Conservation (phyloP, 2,113 vertebrate species). For the Nothobranchius kuhntae region DNA sequence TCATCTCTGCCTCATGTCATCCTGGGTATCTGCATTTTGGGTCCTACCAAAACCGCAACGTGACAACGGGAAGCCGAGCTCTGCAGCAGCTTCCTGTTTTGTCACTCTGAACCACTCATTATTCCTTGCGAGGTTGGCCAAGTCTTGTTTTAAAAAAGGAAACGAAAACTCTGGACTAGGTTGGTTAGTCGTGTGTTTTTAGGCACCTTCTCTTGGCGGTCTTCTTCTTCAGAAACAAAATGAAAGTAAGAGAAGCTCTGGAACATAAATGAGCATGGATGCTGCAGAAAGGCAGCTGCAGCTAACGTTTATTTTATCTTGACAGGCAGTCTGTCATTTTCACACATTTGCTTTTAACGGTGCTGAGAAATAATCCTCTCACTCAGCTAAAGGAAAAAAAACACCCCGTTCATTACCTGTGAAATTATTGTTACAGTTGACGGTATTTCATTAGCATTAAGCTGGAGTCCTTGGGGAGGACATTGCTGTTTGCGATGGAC, state of each 20-base stretch:
- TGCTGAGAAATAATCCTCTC: slow-evolving; percentile 5
- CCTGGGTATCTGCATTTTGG: too few species aligned
- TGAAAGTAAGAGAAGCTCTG: slow-evolving; percentile 26
- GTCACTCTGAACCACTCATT: slow-evolving; percentile 57
- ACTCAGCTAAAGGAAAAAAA: slow-evolving; percentile 3
- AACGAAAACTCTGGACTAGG: slow-evolving; percentile 16
- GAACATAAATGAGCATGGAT: slow-evolving; percentile 39
- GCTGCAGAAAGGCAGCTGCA: slow-evolving; percentile 20
- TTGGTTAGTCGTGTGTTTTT: slow-evolving; percentile 28
- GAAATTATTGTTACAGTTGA: slow-evolving; percentile 24
- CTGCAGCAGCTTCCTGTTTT: slow-evolving; percentile 38
- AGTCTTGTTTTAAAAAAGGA: slow-evolving; percentile 22
- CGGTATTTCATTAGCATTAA: slow-evolving; percentile 61
- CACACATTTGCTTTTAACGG: slow-evolving; percentile 12
- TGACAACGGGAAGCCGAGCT: slow-evolving; percentile 24
- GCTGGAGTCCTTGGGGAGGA: slow-evolving; percentile 40
- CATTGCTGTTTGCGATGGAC: slow-evolving; percentile 43
- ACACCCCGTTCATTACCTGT: slow-evolving; percentile 53
- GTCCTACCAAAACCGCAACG: too few species aligned
- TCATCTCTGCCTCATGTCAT: too few species aligned
- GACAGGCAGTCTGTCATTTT: slow-evolving; percentile 30
- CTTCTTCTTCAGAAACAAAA: slow-evolving; percentile 29
- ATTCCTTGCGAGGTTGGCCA: slow-evolving; percentile 45
- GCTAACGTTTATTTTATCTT: slow-evolving; percentile 5
- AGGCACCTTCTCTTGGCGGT: slow-evolving; percentile 25